phyloP scores from a whole-genome alignment of 1,140 invertebrate genomes.

The Ceratina calcarata region DNA sequence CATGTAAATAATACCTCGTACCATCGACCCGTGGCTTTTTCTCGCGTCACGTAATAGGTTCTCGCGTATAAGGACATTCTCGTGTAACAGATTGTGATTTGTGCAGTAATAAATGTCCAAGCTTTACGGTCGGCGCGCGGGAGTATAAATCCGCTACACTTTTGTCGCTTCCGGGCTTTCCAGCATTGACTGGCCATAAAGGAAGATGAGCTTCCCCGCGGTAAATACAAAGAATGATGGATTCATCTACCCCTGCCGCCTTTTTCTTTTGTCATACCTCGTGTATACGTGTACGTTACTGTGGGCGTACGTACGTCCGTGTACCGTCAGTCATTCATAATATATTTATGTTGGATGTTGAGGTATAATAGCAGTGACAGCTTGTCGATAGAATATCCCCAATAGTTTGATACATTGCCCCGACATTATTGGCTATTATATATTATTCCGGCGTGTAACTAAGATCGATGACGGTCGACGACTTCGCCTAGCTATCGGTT shows the following conservation, averaged over 20 bases:
- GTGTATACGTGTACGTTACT: neutral
- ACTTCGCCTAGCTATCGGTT: constrained; percentile 12
- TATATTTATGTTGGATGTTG: constrained; percentile 53
- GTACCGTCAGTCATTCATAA: constrained; percentile 45
- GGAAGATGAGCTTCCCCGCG: constrained; percentile 36
- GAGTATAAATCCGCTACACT: constrained; percentile 45
- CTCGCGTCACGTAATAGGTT: constrained; percentile 7
- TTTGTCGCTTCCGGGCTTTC: constrained; percentile 26
- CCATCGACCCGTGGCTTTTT: neutral
- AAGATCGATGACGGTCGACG: constrained; percentile 40
- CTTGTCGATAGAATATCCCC: constrained; percentile 53
- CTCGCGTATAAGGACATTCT: constrained; percentile 8
- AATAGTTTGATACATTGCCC: constrained; percentile 54
- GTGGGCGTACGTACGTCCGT: no score
- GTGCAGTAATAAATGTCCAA: constrained; percentile 50
- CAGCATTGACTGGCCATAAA: constrained; percentile 39
- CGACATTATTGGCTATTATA: constrained; percentile 56
- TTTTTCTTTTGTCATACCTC: constrained; percentile 1
- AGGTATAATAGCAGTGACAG: constrained; percentile 54
- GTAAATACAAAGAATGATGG: constrained; percentile 44
- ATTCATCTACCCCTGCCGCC: constrained; percentile 18
- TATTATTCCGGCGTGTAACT: constrained; percentile 50
- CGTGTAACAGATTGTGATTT: constrained; percentile 54
- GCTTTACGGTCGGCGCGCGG: constrained; percentile 19
- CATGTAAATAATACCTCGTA: neutral